Base-by-base conservation (phyloP, 2,797 vertebrate genomes). In the Gallinago solitaria region DNA sequence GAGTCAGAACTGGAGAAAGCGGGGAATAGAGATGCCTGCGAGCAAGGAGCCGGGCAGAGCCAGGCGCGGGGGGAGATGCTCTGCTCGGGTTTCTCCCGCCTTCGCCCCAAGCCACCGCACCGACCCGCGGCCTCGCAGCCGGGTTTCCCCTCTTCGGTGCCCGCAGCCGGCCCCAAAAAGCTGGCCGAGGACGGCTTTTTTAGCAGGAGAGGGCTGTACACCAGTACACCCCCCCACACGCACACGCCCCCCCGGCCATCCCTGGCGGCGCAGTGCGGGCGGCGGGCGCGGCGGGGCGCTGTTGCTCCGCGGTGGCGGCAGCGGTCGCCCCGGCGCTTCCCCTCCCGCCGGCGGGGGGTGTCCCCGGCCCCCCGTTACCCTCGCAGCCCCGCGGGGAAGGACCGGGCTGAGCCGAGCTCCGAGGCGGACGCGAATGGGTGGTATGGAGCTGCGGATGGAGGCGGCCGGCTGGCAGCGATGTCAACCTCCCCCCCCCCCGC, bases 261-360 rank as follows among this genome's bases (percentile, higher is more conserved):
- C 41, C 1, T 4, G 30, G 35, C 20, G 75, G 13, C 50, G 93
- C 93, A 64, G 9, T 83, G 77, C 87, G 12, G 35, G 9, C 53
- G 3, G 71, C 19, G 43, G 57, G 9, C 95, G 73, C 92, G 28
- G 11, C 13, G 76, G 24, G 94, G 94, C 50, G 94, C 92, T 94
- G 3, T 94, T 92, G 87, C 10, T 61, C 87, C 79, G 79, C 75
- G n/a, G 27, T 83, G 83, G 65, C 32, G 11, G 45, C 53, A n/a
- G 28, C 47, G 63, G 54, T 21, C 27, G 14, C 6, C 39, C 27
- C n/a, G 27, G 37, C 27, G 6, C 3, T 12, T 16, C 39, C 9
- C 35, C 30, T 14, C 25, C 43, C 37, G n/a, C 60, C 20, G n/a
- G 16, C 24, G 39, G 61, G 60, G 27, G 17, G n/a, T 4, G 27